Evolutionary conservation across 2,888 invertebrate genomes (phyloP).

Genomic region (Rhyacophila evoluta): DNA sequence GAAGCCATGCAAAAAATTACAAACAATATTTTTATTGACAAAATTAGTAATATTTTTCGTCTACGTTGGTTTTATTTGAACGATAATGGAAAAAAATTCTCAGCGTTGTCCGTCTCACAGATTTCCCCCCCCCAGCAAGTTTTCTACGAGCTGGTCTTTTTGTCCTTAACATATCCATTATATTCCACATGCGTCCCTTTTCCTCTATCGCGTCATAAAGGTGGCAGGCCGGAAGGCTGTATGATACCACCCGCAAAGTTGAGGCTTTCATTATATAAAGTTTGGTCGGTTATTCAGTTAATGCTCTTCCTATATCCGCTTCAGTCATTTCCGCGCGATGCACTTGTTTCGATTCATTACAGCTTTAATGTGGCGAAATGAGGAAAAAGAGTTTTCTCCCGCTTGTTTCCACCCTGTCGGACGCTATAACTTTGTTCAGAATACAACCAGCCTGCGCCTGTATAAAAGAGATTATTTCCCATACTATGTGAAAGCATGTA

Average conservation of each 20-base stretch:
- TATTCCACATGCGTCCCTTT: slow-evolving; percentile 38
- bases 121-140: slow-evolving; percentile 33
- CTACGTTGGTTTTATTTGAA: no score
- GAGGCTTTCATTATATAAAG: slow-evolving; percentile 49
- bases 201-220: slow-evolving; percentile 45
- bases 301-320: slow-evolving; percentile 50
- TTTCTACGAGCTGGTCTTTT: slow-evolving; percentile 44
- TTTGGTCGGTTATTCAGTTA: slow-evolving; percentile 47
- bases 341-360: slow-evolving; percentile 41
- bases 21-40: no score
- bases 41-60: no score
- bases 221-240: slow-evolving; percentile 48
- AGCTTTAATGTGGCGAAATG: slow-evolving; percentile 41
- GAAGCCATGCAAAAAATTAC: no score
- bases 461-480: background rate
- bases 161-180: slow-evolving; percentile 49
- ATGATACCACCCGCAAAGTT: slow-evolving; percentile 46
- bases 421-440: background rate
- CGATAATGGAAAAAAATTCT: no score
- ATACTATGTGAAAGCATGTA: no score
- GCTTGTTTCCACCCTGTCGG: background rate
- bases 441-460: background rate
- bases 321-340: slow-evolving; percentile 37
- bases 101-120: background rate
- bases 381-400: slow-evolving; percentile 44